These are phyloP conservation scores for Accipiter badius DNA, from an alignment of 2,797 vertebrate genomes.

Conservation along the genomic window DNA sequence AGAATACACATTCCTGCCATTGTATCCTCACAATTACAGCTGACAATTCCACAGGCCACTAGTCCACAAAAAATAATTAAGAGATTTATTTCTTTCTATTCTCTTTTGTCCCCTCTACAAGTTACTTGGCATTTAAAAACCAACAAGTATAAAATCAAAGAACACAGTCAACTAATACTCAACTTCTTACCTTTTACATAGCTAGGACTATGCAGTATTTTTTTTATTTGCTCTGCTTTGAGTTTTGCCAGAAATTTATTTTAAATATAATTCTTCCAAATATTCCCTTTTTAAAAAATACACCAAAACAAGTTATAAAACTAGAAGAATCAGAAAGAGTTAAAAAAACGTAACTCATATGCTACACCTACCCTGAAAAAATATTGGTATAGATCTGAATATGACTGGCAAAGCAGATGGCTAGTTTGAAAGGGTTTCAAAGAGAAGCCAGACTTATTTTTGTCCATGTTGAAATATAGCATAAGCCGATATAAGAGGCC, in stretches of 20 bases:
- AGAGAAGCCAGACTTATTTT: constrained; percentile 56
- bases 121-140: not conserved
- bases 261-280: not conserved
- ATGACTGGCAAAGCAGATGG: constrained; percentile 60
- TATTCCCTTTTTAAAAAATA: not conserved
- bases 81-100: not conserved
- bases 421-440: constrained; percentile 54
- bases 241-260: not conserved
- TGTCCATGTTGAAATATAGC: constrained; percentile 58
- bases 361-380: constrained; percentile 27
- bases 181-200: not conserved
- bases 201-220: not conserved
- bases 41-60: not conserved
- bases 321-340: not conserved
- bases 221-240: not conserved
- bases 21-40: not conserved
- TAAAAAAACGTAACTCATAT: not conserved
- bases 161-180: not conserved
- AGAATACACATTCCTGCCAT: not conserved
- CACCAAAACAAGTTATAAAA: not conserved
- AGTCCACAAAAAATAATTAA: not conserved
- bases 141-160: not conserved
- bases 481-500: constrained; percentile 49
- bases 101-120: not conserved
- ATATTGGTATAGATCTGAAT: constrained; percentile 24